phyloP scores from a whole-genome alignment of 2,113 vertebrate species.

The Melanotaenia duboulayi region DNA sequence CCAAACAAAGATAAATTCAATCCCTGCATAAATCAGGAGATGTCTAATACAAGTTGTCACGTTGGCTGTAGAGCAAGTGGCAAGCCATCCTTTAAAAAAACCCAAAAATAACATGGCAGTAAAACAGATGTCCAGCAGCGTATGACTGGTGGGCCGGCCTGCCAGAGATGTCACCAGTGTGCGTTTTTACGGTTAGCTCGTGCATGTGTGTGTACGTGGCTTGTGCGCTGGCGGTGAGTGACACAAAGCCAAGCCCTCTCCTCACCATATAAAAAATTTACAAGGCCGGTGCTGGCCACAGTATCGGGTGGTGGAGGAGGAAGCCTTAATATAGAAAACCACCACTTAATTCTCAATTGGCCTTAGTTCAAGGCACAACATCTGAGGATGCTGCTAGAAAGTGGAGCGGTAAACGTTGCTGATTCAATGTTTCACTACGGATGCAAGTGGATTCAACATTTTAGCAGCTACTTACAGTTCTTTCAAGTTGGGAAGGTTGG shows the following conservation, averaged over 20 bases:
- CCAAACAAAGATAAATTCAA: constrained; percentile 11
- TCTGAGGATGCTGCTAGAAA: constrained; percentile 48
- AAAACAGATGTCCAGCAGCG: constrained; percentile 71
- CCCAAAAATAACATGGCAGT: constrained; percentile 66
- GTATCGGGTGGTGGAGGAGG: constrained; percentile 88
- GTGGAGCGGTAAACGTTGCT: constrained; percentile 3
- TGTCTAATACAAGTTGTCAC: constrained; percentile 54
- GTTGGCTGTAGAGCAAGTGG: constrained; percentile 59
- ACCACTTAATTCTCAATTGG: constrained; percentile 83
- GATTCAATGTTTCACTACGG: constrained; percentile 1
- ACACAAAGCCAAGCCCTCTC: constrained; percentile 75
- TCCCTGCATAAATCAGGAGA: constrained; percentile 47
- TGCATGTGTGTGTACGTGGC: constrained; percentile 53
- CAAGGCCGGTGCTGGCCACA: constrained; percentile 86
- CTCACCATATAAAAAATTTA: constrained; percentile 88
- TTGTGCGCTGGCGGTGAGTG: constrained; percentile 59
- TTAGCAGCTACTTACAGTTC: constrained; percentile 90
- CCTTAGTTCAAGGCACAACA: constrained; percentile 77
- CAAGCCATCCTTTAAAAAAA: constrained; percentile 70
- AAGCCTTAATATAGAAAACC: constrained; percentile 91
- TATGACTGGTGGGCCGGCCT: constrained; percentile 62
- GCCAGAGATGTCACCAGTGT: constrained; percentile 76
- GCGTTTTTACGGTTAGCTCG: constrained; percentile 60
- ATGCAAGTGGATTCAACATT: not conserved
- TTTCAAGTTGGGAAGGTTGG: constrained; percentile 86